Evolutionary conservation across 2,113 vertebrate species (phyloP), one percentile per base, ranked within the genome.

Genomic region (Tragelaphus strepsiceros): DNA sequence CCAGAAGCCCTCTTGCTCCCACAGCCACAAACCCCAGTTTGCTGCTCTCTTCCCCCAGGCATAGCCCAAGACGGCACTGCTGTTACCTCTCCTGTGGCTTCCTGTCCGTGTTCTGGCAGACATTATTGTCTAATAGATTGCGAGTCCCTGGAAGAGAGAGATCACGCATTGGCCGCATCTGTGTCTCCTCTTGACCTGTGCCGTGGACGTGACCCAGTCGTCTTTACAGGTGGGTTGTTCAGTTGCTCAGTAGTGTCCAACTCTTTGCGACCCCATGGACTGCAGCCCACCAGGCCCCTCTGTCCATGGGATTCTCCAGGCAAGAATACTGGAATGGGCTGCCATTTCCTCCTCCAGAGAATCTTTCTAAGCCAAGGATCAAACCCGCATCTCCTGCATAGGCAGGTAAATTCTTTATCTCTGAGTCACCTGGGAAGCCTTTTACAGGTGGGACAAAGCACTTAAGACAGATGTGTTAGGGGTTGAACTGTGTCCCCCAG

Each of bases 81-180:
- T 26, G 3, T 7, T 4, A 1, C 15, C 39, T 32, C 32, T 19
- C 43, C 56, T 1, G 51, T 6, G 51, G 7, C 59, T 54, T 30
- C 59, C 24, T 32, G n/a, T 17, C 16, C 0, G 0, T 4, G 15
- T 6, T 51, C 53, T 2, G 15, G 24, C 16, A 0, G 6, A 4
- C 1, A 5, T n/a, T 13, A 53, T 9, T 1, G 39, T 11, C 28
- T 5, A 43, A 26, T 7, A 14, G n/a, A 8, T 1, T 3, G 2
- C 8, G 28, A 51, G 30, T 7, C 32, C 64, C 32, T 35, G 2
- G 35, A 21, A 35, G 64, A 30, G 54, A 83, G 21, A 30, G 61
- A 4, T 22, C 77, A 1, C 5, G 51, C 0, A 0, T 1, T 1
- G 14, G 51, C 1, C 56, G 0, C 3, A 30, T 7, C 12, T 24